These are phyloP conservation scores for Drosophila demipolita DNA, from an alignment of 2,888 invertebrate species.

Conservation along the genomic window DNA sequence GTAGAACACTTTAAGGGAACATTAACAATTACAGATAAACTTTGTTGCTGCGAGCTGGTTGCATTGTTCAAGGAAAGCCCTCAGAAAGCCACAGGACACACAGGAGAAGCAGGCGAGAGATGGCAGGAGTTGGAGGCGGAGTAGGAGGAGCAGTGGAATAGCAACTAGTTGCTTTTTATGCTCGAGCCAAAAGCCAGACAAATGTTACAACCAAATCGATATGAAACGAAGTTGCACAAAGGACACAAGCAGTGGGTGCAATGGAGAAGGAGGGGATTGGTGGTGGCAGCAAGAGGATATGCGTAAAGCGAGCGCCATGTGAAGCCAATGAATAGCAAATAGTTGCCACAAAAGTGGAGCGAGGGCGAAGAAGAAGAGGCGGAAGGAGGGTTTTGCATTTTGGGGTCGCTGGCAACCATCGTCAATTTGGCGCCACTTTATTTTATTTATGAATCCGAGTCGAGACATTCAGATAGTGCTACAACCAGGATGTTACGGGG, in stretches of 20 bases:
- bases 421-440: slow-evolving; percentile 77
- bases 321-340: slow-evolving; percentile 79
- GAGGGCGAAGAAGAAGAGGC: not conserved
- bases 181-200: slow-evolving; percentile 74
- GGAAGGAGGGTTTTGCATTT: slow-evolving; percentile 1
- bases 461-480: slow-evolving; percentile 58
- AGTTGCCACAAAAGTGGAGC: slow-evolving; percentile 27
- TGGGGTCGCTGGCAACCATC: slow-evolving; percentile 46
- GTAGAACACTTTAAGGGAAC: slow-evolving; percentile 38
- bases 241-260: not conserved
- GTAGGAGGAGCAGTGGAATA: not conserved
- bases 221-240: slow-evolving; percentile 66
- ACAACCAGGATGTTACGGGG: not conserved
- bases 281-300: not conserved
- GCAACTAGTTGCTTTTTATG: slow-evolving; percentile 72
- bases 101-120: slow-evolving; percentile 6
- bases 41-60: slow-evolving; percentile 23
- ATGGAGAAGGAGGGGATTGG: no score
- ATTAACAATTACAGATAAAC: slow-evolving; percentile 36
- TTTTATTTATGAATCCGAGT: slow-evolving; percentile 72
- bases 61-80: slow-evolving; percentile 39
- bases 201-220: slow-evolving; percentile 72
- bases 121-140: not conserved
- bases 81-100: slow-evolving; percentile 31
- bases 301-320: slow-evolving; percentile 53